Evolutionary conservation across 2,797 vertebrate species (phyloP).

Genomic region (Gymnoscopelus microlampas): DNA sequence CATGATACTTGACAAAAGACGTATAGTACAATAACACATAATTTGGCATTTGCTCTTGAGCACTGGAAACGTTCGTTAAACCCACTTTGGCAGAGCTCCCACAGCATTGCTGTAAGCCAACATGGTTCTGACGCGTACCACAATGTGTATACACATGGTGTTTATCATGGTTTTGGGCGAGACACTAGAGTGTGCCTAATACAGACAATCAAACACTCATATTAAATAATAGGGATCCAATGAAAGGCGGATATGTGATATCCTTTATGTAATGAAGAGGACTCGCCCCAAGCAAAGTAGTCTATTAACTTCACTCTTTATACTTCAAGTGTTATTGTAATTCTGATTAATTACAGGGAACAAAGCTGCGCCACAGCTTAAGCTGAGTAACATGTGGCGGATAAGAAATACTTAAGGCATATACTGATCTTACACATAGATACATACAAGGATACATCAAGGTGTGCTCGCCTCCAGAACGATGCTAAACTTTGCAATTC

Average conservation of each 20-base stretch:
- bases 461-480: too few species aligned
- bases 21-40: too few species aligned
- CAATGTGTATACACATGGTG: background rate
- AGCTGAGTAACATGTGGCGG: slow-evolving; percentile 8
- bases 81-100: too few species aligned
- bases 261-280: slow-evolving; percentile 49
- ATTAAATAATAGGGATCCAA: slow-evolving; percentile 19
- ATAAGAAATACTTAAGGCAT: background rate
- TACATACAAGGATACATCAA: too few species aligned
- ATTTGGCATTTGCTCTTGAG: too few species aligned
- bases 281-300: slow-evolving; percentile 32
- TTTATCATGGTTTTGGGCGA: slow-evolving; percentile 35
- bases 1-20: too few species aligned
- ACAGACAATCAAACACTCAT: slow-evolving; percentile 14
- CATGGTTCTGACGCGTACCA: background rate
- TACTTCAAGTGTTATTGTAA: slow-evolving; percentile 5
- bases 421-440: too few species aligned
- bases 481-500: background rate
- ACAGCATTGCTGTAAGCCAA: background rate
- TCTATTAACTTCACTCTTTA: slow-evolving; percentile 20
- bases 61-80: too few species aligned
- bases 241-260: slow-evolving; percentile 19
- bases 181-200: slow-evolving; percentile 6
- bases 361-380: background rate
- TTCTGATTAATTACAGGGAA: slow-evolving; percentile 44